Percentiles rank a stretch among this genome's conserved stretches.
phyloP scores from a whole-genome alignment of 23 tunicate species.

The Trididemnum miniatum region DNA sequence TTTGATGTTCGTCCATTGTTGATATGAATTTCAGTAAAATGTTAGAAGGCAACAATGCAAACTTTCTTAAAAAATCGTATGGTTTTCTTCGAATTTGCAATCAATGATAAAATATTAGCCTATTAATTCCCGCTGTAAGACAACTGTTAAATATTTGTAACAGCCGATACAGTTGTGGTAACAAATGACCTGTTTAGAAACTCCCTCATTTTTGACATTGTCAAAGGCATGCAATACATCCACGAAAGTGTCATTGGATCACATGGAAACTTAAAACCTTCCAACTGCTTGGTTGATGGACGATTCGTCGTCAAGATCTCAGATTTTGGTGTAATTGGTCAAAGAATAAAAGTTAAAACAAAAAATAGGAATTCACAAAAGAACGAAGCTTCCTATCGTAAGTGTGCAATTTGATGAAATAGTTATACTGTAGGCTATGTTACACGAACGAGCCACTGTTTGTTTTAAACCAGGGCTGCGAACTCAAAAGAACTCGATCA shows the following conservation, averaged over 20 bases:
- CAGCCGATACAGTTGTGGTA: too few species aligned
- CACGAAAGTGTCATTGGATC: conserved; percentile 58
- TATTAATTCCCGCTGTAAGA: background rate
- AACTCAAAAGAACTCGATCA: too few species aligned
- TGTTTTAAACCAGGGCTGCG: too few species aligned
- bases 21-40: too few species aligned
- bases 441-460: too few species aligned
- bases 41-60: too few species aligned
- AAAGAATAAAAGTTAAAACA: conserved; percentile 35
- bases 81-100: background rate
- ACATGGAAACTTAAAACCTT: conserved; percentile 86
- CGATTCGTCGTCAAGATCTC: conserved; percentile 77
- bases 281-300: conserved; percentile 84
- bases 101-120: background rate
- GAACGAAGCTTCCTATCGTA: background rate
- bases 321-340: conserved; percentile 71
- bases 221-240: conserved; percentile 76
- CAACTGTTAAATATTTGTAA: background rate
- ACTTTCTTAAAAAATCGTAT: background rate
- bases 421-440: too few species aligned
- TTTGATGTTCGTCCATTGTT: too few species aligned
- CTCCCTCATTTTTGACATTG: conserved; percentile 78
- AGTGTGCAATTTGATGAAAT: too few species aligned
- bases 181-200: too few species aligned
- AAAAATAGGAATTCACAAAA: background rate